Evolutionary conservation across 2,113 vertebrate genomes (phyloP), one percentile per base, ranked within the genome.

Genomic region (Bos javanicus): DNA sequence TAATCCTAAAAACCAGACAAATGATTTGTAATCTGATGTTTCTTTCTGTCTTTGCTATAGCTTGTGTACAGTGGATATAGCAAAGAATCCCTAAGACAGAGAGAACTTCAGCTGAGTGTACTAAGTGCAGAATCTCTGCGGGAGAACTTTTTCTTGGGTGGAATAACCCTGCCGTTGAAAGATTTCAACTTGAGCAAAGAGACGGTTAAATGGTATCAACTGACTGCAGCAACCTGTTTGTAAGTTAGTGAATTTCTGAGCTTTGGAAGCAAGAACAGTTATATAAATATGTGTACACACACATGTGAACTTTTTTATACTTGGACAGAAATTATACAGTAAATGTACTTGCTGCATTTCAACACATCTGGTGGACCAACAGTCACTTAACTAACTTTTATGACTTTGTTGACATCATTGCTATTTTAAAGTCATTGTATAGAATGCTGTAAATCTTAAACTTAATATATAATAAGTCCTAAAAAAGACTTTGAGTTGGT

Each of bases 151-250:
- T 99, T 99, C 98, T 98, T 99, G 95, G 99, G 99, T 88, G 99
- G 99, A 95, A 97, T 99, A 98, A 99, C 99, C 12, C 99, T 99
- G 52, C 99, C 99, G 26, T 99, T 99, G 21, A 99, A 99, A 98
- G 99, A 99, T 98, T 99, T 99, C 99, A 99, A 99, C 99, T 98
- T 99, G 98, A 99, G 99, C 98, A 99, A 99, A 98, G 99, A 99
- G 99, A 99, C 99, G 1, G 99, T 99, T 95, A 99, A 99, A 96
- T 99, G 99, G 99, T 99, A 99, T 98, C 99, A 99, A 74, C 99
- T 99, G 64, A 99, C 99, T 46, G 99, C 99, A 86, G 99, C 99
- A 46, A 99, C 99, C 9, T 99, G 99, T 88, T 99, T 99, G 97
- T 99, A 99, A 99, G 94, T 83, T 91, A 84, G 64, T 83, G 36